phyloP scores from a whole-genome alignment of 2,888 invertebrate genomes.

The Spodoptera littoralis region DNA sequence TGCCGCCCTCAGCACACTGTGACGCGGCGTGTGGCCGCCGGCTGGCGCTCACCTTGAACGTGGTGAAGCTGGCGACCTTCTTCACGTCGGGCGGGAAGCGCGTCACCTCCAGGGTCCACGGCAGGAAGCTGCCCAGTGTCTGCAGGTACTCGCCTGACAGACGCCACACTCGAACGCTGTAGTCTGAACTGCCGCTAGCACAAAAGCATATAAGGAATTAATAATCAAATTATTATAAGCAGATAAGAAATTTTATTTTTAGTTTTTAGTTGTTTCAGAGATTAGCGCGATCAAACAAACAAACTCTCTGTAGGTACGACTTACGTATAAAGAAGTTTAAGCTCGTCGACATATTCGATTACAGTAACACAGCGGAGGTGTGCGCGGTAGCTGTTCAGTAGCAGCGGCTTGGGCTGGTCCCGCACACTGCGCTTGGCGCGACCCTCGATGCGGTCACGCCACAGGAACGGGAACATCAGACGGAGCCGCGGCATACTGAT shows the following conservation, averaged over 20 bases:
- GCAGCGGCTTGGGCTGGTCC: conserved; percentile 90
- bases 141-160: conserved; percentile 92
- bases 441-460: conserved; percentile 90
- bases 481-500: conserved; percentile 90
- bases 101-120: conserved; percentile 88
- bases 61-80: conserved; percentile 93
- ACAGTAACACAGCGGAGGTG: conserved; percentile 92
- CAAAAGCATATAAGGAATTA: too few species aligned
- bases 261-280: too few species aligned
- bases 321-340: conserved; percentile 91
- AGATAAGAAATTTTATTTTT: too few species aligned
- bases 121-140: conserved; percentile 92
- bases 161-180: conserved; percentile 93
- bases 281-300: too few species aligned
- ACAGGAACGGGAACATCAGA: conserved; percentile 92
- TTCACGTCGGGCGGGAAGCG: conserved; percentile 92
- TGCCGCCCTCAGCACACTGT: background rate
- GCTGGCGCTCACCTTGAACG: conserved; percentile 89
- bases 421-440: conserved; percentile 91
- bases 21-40: background rate
- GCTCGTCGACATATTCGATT: conserved; percentile 90
- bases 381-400: conserved; percentile 92
- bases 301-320: conserved; percentile 5
- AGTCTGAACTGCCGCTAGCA: conserved; percentile 91
- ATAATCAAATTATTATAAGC: too few species aligned